phyloP scores from a whole-genome alignment of 2,797 vertebrate genomes.

The Cuculus canorus region DNA sequence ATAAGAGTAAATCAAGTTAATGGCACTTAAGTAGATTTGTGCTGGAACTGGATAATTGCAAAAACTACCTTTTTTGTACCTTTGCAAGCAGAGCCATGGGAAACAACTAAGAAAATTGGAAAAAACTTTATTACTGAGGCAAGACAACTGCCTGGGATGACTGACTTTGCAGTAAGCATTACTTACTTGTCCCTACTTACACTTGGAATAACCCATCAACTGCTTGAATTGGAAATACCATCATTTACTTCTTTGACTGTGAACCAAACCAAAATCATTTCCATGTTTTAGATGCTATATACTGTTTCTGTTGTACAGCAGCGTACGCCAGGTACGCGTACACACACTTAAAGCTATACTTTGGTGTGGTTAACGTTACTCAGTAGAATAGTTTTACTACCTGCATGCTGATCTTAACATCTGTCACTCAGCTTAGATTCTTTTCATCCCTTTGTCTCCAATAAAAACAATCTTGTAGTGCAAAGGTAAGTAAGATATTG shows the following conservation, averaged over 20 bases:
- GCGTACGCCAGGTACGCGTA: background rate
- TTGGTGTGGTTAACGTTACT: background rate
- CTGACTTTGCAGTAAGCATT: background rate
- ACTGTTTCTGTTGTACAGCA: background rate
- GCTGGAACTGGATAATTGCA: background rate
- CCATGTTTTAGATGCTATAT: background rate
- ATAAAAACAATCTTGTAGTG: background rate
- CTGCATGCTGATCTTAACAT: background rate
- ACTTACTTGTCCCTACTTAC: background rate
- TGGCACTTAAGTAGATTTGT: background rate
- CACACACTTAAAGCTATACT: background rate
- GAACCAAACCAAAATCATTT: background rate
- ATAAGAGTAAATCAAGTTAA: background rate
- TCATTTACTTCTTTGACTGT: background rate
- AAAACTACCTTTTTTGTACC: background rate
- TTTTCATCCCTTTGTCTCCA: background rate
- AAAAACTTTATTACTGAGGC: background rate
- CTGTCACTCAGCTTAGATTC: background rate
- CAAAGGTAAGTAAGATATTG: background rate
- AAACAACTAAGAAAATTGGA: background rate
- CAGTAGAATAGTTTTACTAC: background rate
- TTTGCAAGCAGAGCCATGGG: background rate
- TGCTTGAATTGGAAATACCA: background rate
- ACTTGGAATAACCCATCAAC: background rate
- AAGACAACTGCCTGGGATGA: background rate